Evolutionary conservation across 2,113 vertebrate genomes (phyloP).

Genomic region (Acrocephalus arundinaceus): DNA sequence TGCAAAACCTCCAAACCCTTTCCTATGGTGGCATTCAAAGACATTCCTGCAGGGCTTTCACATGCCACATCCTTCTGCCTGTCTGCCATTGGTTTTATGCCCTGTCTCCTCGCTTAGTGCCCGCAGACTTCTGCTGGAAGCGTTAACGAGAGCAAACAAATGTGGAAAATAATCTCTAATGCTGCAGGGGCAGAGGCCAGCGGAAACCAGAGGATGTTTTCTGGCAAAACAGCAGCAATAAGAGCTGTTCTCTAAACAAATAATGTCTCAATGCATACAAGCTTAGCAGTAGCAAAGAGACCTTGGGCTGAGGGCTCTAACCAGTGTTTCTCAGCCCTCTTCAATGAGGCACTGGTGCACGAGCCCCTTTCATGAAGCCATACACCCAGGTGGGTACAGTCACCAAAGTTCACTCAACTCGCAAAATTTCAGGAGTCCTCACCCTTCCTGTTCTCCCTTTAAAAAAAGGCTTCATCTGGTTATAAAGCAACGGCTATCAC

Average conservation of each 20-base stretch:
- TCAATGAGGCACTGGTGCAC: background rate
- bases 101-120: background rate
- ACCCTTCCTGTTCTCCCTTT: background rate
- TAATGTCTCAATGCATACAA: background rate
- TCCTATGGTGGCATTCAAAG: background rate
- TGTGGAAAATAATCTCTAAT: constrained; percentile 64
- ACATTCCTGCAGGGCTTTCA: constrained; percentile 5
- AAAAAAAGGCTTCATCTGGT: background rate
- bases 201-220: constrained; percentile 51
- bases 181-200: constrained; percentile 28
- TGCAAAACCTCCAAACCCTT: background rate
- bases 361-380: background rate
- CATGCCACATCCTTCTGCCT: constrained; percentile 29
- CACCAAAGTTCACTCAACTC: background rate
- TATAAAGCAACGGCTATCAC: background rate
- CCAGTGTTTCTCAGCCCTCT: background rate
- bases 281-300: background rate
- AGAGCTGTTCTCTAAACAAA: constrained; percentile 54
- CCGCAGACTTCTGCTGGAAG: constrained; percentile 41
- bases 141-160: constrained; percentile 54
- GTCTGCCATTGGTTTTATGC: background rate
- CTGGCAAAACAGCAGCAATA: constrained; percentile 57
- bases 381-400: background rate
- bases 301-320: background rate
- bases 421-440: background rate